Percentiles rank a stretch among this genome's conserved stretches.
These are phyloP conservation scores for Eucidaris tribuloides DNA, from an alignment of 35 echinoderm and acorn worm species.

Conservation along the genomic window DNA sequence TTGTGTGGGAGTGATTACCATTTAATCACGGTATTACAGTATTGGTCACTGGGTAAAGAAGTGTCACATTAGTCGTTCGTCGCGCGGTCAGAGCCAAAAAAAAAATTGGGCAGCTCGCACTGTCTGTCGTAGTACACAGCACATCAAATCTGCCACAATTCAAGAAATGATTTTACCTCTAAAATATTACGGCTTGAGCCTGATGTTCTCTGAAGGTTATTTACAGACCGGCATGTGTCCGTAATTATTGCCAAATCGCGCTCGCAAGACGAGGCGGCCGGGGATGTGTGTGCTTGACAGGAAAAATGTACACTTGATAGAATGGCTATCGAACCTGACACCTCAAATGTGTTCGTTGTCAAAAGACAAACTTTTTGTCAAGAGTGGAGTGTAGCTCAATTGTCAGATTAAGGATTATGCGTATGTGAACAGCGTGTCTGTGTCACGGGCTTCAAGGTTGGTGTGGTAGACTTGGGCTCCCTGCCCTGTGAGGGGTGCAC, in stretches of 20 bases:
- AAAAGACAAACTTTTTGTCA: slow-evolving; percentile 35
- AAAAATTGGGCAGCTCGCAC: no score
- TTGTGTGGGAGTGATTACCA: no score
- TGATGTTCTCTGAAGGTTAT: slow-evolving; percentile 19
- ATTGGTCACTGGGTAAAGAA: no score
- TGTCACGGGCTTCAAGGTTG: no score
- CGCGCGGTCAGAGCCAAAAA: no score
- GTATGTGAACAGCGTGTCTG: no score
- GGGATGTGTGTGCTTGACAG: not conserved
- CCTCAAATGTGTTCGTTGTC: slow-evolving; percentile 34
- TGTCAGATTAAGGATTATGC: slow-evolving; percentile 23
- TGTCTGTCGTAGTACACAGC: slow-evolving; percentile 9
- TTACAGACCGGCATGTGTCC: slow-evolving; percentile 12
- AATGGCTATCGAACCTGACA: slow-evolving; percentile 3
- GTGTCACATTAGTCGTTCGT: no score
- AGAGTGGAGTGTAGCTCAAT: not conserved
- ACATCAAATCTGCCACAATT: not conserved
- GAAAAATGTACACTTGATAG: not conserved
- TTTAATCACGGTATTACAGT: no score
- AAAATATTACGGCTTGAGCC: slow-evolving; percentile 22
- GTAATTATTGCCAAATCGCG: not conserved
- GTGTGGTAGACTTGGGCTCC: no score
- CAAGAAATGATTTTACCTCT: slow-evolving; percentile 8
- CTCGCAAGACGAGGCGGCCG: not conserved
- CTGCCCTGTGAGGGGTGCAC: no score